Evolutionary conservation across 2,113 vertebrate species (phyloP), one percentile per base, ranked within the genome.

Genomic region (Zosterops lateralis): DNA sequence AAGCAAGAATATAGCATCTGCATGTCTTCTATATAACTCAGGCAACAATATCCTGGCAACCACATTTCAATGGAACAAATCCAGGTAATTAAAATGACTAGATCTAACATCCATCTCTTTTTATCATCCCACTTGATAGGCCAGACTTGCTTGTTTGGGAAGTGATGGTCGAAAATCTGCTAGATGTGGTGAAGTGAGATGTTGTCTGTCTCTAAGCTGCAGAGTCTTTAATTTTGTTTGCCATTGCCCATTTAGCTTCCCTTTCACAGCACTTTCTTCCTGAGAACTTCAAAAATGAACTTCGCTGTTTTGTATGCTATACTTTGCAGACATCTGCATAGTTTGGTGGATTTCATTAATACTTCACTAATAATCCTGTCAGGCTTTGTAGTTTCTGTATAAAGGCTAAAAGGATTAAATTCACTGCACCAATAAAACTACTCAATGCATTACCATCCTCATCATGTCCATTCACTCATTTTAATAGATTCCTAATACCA

Each of bases 11-110:
- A 87, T 47, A 89, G 93, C 88, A 95, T 93, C 93, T 96, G 90
- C 91, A 90, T 95, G 77, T 93, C 95, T 95, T 79, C 56, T 96
- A 75, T 95, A 97, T 93, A 92, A 78, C 92, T 91, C 87, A 93
- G 96, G 98, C 98, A 98, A 98, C 98, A 98, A 98, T 98, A 98
- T 98, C 98, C 98, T 98, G 98, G 98, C 98, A 98, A 98, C 98
- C 96, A 91, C 92, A 96, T 92, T 96, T 95, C 96, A 97, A 24
- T 87, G 95, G 92, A 89, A 97, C 93, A 97, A 97, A 98, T 97
- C 96, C 53, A 68, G 91, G 94, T 93, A 96, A 93, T 96, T 97
- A 96, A 96, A 97, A 97, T 96, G 14, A 92, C 91, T 90, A 71
- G 58, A 95, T 93, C 89, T 86, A 91, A 58, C 84, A 96, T 82